A percentile compares a stretch with the other conserved stretches of the same genome.
Conservation (phyloP, 2,113 vertebrate genomes). For the Megaceryle torquata region DNA sequence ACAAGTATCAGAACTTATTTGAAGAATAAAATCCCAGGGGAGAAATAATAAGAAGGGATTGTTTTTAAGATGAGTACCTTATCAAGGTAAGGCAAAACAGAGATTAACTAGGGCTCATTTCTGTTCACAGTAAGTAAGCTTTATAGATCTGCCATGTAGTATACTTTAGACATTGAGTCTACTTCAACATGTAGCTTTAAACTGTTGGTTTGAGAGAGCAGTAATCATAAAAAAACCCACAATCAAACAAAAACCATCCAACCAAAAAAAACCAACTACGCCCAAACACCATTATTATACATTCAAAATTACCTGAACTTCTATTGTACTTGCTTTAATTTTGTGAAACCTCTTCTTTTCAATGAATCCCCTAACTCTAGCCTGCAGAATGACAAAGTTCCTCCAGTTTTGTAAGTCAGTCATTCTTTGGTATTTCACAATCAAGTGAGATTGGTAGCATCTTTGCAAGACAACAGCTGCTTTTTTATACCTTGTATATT, state of each 20-base stretch:
- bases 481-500: conserved; percentile 32
- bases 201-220: neutral
- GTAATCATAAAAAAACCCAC: neutral
- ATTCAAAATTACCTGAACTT: conserved; percentile 77
- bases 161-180: neutral
- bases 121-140: neutral
- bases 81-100: neutral
- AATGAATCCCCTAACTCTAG: conserved; percentile 64
- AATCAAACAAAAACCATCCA: too few relatives aligned
- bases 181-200: neutral
- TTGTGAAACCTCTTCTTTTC: conserved; percentile 61
- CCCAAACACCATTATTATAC: neutral
- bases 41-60: neutral
- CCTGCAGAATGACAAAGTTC: conserved; percentile 65
- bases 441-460: conserved; percentile 54
- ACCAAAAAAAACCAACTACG: too few relatives aligned
- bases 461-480: conserved; percentile 68
- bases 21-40: neutral
- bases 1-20: neutral
- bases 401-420: conserved; percentile 47
- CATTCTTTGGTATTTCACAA: conserved; percentile 47
- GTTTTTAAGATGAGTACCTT: neutral
- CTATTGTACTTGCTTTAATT: conserved; percentile 66
- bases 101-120: neutral
- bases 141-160: neutral